Base-by-base conservation (phyloP, 2,797 vertebrate species). In the Eremophila alpestris region DNA sequence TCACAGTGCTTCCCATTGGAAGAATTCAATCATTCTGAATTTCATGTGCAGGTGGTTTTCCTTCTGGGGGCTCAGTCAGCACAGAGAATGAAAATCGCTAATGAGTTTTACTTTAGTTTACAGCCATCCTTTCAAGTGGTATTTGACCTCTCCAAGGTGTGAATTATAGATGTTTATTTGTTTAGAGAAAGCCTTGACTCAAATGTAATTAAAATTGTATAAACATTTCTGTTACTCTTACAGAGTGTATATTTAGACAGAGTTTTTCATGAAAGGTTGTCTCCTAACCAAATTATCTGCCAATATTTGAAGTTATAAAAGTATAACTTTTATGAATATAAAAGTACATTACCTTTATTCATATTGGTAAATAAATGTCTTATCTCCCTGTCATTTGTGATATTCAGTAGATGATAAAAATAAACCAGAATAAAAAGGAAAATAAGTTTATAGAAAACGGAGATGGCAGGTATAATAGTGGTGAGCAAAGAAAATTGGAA, bases 401-500 rank as follows among this genome's bases (percentile, higher is more conserved):
- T 78, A 29, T 51, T 87, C 41, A 41, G 19, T 32, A 65, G 46
- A 32, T 60, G 18, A 85, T 27, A 82, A 82, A 94, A 81, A 68
- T 54, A 65, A 83, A 43, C 27, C 18, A 74, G 36, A 90, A 62
- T 30, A 68, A 85, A 94, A 91, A 73, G 17, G 54, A 86, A 83
- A 78, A 49, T 10, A 55, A 41, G 38, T 22, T 17, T 62, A 15
- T 9, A 30, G 40, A 62, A 91, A 73, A 75, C 52, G 20, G 38
- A 89, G 46, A 58, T 83, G 58, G 45, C 32, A 92, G 86, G 26
- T 91, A 4, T 62, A 24, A 91, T 67, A 63, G n/a, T 69, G 60
- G 32, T 87, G 34, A 87, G 67, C 54, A 89, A 67, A 81, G 70
- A 67, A 95, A 91, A 89, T n/a, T 80, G 79, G 62, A 95, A 97